Percentiles rank a stretch among this genome's conserved stretches.
Evolutionary conservation across 1,140 invertebrate species (phyloP).

Genomic region (Notospermus geniculatus): DNA sequence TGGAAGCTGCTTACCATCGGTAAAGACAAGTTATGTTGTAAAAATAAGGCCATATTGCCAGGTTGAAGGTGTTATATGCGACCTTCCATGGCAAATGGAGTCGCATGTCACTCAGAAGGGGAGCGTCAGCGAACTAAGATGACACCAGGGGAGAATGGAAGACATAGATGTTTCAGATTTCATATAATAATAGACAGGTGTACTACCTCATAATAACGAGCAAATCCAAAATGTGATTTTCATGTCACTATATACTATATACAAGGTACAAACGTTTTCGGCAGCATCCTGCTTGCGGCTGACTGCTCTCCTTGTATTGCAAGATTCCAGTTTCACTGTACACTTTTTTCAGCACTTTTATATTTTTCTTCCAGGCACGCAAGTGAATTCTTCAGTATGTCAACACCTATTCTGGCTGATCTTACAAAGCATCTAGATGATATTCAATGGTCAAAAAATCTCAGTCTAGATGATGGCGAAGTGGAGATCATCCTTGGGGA

Average conservation of each 20-base stretch:
- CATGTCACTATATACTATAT: too few relatives aligned
- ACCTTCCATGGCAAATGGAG: too few relatives aligned
- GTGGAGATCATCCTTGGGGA: conserved; percentile 13
- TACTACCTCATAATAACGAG: too few relatives aligned
- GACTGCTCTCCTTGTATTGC: too few relatives aligned
- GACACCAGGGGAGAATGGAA: too few relatives aligned
- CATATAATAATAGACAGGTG: too few relatives aligned
- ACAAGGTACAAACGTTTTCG: conserved; percentile 5
- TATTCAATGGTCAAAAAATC: conserved; percentile 26
- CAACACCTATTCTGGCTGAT: conserved; percentile 30
- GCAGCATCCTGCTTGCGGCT: background rate
- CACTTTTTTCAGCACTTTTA: too few relatives aligned
- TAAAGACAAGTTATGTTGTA: conserved; percentile 14
- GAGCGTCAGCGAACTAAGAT: too few relatives aligned
- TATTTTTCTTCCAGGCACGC: conserved; percentile 27
- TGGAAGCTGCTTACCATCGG: conserved; percentile 43
- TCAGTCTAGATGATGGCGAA: conserved; percentile 23
- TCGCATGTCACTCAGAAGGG: too few relatives aligned
- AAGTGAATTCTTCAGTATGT: conserved; percentile 27
- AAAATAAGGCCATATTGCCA: background rate
- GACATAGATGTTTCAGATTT: too few relatives aligned
- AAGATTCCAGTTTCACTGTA: too few relatives aligned
- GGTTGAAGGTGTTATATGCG: background rate
- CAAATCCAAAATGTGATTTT: background rate
- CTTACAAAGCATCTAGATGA: conserved; percentile 31